Conservation (phyloP, 2,888 invertebrate species). For the Hoplodrina ambigua region DNA sequence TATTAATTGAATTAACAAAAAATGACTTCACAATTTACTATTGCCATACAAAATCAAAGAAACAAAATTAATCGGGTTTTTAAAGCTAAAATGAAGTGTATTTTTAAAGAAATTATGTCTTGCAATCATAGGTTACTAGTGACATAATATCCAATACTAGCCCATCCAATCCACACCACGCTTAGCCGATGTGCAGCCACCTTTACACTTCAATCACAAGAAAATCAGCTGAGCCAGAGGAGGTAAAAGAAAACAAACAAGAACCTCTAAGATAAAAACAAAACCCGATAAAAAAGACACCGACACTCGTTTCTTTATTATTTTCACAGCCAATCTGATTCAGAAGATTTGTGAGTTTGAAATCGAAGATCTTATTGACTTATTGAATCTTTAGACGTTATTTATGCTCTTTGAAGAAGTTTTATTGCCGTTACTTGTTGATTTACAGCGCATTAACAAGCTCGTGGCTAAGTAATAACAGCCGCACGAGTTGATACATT, state of each 20-base stretch:
- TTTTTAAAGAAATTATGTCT: too few species aligned
- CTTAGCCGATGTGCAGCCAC: too few species aligned
- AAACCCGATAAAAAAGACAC: slow-evolving; percentile 8
- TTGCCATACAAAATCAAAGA: too few species aligned
- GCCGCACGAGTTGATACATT: too few species aligned
- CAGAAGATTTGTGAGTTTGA: slow-evolving; percentile 48
- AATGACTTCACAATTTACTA: too few species aligned
- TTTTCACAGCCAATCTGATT: slow-evolving; percentile 25
- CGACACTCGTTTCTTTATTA: slow-evolving; percentile 14
- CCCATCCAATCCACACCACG: too few species aligned
- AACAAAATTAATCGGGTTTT: too few species aligned
- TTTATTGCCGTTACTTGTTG: slow-evolving; percentile 50
- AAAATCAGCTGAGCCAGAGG: not conserved
- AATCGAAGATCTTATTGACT: slow-evolving; percentile 28
- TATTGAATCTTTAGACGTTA: slow-evolving; percentile 47
- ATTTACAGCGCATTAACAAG: slow-evolving; percentile 19
- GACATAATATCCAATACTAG: too few species aligned
- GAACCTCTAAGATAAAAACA: slow-evolving; percentile 8
- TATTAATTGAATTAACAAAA: too few species aligned
- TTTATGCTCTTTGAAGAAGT: slow-evolving; percentile 28
- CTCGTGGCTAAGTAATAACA: too few species aligned
- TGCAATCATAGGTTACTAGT: too few species aligned
- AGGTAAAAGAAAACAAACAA: not conserved
- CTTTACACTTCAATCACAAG: not conserved
- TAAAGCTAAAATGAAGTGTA: too few species aligned